These are phyloP conservation scores for Trichogramma dendrolimi DNA, from an alignment of 2,888 invertebrate species.

Conservation along the genomic window DNA sequence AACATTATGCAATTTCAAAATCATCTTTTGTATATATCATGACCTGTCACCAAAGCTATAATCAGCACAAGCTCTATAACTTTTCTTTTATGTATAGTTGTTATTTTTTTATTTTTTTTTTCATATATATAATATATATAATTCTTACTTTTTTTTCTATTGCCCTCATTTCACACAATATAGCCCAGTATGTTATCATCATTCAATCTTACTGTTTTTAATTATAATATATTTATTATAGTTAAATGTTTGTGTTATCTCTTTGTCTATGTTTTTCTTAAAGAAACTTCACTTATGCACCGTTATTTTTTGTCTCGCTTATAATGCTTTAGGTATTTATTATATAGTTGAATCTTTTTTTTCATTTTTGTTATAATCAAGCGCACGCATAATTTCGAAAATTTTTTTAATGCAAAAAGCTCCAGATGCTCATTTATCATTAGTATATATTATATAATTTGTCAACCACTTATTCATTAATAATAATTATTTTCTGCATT, in stretches of 20 bases:
- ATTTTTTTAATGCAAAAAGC: conserved; percentile 21
- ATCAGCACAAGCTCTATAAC: conserved; percentile 37
- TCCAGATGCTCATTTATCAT: conserved; percentile 1
- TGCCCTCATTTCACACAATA: conserved; percentile 32
- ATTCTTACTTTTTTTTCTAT: conserved; percentile 28
- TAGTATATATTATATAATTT: neutral
- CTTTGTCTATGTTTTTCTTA: too few relatives aligned
- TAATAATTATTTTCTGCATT: neutral
- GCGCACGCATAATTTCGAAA: conserved; percentile 5
- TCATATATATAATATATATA: conserved; percentile 30
- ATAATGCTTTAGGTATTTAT: too few relatives aligned
- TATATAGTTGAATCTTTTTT: too few relatives aligned
- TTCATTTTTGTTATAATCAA: neutral
- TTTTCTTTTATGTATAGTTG: conserved; percentile 38
- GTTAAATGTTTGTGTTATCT: too few relatives aligned
- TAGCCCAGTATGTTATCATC: too few relatives aligned
- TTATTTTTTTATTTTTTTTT: neutral
- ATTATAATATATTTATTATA: too few relatives aligned
- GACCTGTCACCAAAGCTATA: conserved; percentile 46
- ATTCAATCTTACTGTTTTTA: too few relatives aligned
- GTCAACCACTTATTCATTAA: neutral
- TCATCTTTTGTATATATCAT: conserved; percentile 42
- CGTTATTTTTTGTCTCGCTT: too few relatives aligned
- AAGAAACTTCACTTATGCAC: too few relatives aligned
- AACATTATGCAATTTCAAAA: too few relatives aligned